Conservation (phyloP, 2,888 invertebrate genomes). For the Punctoribates punctum region DNA sequence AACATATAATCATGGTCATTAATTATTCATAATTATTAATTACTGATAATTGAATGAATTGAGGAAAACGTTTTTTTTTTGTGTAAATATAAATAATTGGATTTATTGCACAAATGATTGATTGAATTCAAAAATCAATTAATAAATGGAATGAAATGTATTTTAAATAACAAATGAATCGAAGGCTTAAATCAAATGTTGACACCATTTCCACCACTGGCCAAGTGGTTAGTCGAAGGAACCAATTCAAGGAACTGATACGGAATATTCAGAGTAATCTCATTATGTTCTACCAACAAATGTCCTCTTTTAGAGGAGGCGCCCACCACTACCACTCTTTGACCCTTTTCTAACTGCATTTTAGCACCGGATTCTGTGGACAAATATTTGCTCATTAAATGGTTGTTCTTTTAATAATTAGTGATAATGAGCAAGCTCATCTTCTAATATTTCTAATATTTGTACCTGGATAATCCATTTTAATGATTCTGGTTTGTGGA, state of each 20-base stretch:
- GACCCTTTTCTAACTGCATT: constrained; percentile 67
- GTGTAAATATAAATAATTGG: background rate
- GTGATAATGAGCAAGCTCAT: too few species aligned
- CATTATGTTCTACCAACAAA: constrained; percentile 77
- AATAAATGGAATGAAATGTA: background rate
- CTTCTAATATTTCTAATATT: too few species aligned
- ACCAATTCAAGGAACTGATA: constrained; percentile 73
- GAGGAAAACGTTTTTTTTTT: too few species aligned
- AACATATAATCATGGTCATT: too few species aligned
- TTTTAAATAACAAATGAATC: background rate
- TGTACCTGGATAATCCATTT: constrained; percentile 79
- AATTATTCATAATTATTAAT: too few species aligned
- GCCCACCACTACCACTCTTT: constrained; percentile 80
- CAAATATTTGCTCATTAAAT: background rate
- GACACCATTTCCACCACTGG: background rate
- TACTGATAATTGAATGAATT: too few species aligned
- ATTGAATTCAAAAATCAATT: too few species aligned
- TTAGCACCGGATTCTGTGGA: constrained; percentile 54
- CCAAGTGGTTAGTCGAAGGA: background rate
- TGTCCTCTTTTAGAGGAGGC: constrained; percentile 80
- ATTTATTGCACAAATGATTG: too few species aligned
- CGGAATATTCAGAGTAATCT: constrained; percentile 70
- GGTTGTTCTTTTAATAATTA: background rate
- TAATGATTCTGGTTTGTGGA: constrained; percentile 86
- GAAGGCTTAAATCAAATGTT: constrained; percentile 7